These are phyloP conservation scores for Vultur gryphus DNA, from an alignment of 2,797 vertebrate species.

Conservation along the genomic window DNA sequence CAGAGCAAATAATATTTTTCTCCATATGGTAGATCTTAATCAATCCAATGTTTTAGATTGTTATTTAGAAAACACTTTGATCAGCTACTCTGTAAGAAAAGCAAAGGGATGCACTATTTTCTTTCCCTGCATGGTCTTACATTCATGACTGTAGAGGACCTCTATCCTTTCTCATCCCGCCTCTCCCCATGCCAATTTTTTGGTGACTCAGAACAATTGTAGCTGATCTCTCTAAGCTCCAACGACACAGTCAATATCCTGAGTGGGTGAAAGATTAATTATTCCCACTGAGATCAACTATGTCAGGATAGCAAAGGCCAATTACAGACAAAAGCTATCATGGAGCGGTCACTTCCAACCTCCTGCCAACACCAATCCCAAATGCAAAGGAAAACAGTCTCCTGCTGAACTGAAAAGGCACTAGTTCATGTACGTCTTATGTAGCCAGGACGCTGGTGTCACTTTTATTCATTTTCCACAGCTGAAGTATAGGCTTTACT, in stretches of 20 bases:
- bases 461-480: background rate
- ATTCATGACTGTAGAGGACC: background rate
- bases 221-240: background rate
- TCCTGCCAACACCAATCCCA: background rate
- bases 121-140: background rate
- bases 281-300: conserved; percentile 7
- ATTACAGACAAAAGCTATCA: conserved; percentile 4
- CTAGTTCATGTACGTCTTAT: background rate
- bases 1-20: background rate
- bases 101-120: background rate
- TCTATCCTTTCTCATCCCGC: background rate
- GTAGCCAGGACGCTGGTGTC: background rate
- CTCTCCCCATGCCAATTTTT: background rate
- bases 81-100: background rate
- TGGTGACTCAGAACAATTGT: conserved; percentile 18
- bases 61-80: background rate
- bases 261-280: conserved; percentile 22
- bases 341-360: background rate
- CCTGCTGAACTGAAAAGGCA: background rate
- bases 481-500: background rate
- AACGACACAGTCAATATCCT: background rate
- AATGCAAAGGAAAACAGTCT: background rate
- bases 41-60: background rate
- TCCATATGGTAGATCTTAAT: background rate
- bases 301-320: background rate